Evolutionary conservation across 2,888 invertebrate genomes (phyloP), one percentile per base, ranked within the genome.

Genomic region (Tromatobia lineatoria): DNA sequence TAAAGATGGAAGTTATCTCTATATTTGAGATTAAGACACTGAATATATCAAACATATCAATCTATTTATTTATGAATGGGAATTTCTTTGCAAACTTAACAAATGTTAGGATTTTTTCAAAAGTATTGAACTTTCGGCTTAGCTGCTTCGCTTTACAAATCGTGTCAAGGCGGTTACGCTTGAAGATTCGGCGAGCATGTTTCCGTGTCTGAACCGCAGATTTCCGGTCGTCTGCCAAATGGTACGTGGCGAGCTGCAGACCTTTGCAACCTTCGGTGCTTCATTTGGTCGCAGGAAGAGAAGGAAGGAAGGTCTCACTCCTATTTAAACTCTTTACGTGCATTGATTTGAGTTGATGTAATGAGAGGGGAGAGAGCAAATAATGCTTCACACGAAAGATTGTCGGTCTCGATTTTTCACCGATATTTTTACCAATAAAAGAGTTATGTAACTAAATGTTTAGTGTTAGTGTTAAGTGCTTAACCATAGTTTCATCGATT

Each of bases 161-260:
- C 64, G 47, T 70, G 64, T 79, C 83, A 76, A 83, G 80, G 83
- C 50, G 64, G 73, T 80, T 67, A 76, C 67, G 71, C 83, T 80
- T 25, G 71, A 42, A 76, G 15, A 25, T 67, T 47, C 20, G n/a
- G 20, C 67, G 67, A 76, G 66, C 70, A 42, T 42, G 50, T 67
- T 83, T 83, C 76, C 83, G 75, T 61, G 73, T 80, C 66, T 4
- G 10, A 70, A 74, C 23, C 23, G 42, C 64, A 18, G 25, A 71
- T 52, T 83, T 83, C 83, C 75, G 79, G 23, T 61, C 57, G 59
- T 64, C n/a, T 59, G 2, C 59, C 25, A 42, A 45, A 59, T 45
- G 42, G 52, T 59, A 52, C 47, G 23, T 23, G 61, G 47, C 18
- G 42, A 42, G 20, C 23, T 15, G 76, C 23, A 13, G 38, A 18